Evolutionary conservation across 64 coral and sea anemone genomes (phyloP).

Genomic region (Trachythela sp.): DNA sequence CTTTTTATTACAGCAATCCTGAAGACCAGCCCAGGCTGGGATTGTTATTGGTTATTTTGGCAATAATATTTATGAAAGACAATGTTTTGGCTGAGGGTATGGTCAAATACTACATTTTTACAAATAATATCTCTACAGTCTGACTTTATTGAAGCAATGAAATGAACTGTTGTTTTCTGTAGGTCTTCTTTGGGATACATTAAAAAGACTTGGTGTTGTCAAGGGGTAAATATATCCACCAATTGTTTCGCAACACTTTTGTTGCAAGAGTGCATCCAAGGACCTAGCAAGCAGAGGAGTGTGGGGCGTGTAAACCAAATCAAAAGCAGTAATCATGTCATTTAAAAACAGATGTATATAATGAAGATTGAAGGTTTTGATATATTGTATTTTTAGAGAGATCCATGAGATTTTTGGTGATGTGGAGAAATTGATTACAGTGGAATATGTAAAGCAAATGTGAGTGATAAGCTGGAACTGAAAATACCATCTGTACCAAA

Average conservation of each 20-base stretch:
- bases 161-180: neutral
- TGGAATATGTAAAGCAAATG: slow-evolving; percentile 9
- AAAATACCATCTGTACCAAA: too few relatives aligned
- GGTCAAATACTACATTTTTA: neutral
- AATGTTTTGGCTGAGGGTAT: neutral
- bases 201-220: neutral
- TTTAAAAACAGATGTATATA: too few relatives aligned
- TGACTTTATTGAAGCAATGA: neutral
- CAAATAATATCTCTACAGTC: neutral
- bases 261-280: too few relatives aligned
- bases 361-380: neutral
- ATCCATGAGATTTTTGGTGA: slow-evolving; percentile 10
- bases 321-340: too few relatives aligned
- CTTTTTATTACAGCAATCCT: neutral
- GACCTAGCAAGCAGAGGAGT: too few relatives aligned
- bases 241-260: too few relatives aligned
- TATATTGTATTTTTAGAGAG: neutral
- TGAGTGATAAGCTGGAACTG: too few relatives aligned
- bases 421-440: neutral
- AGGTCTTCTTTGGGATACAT: neutral
- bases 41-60: neutral
- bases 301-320: too few relatives aligned
- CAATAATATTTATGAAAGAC: slow-evolving; percentile 13
- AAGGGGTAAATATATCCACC: neutral
- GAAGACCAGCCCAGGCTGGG: neutral